Evolutionary conservation across 2,113 vertebrate species (phyloP).

Genomic region (Trematocara unimaculatum): DNA sequence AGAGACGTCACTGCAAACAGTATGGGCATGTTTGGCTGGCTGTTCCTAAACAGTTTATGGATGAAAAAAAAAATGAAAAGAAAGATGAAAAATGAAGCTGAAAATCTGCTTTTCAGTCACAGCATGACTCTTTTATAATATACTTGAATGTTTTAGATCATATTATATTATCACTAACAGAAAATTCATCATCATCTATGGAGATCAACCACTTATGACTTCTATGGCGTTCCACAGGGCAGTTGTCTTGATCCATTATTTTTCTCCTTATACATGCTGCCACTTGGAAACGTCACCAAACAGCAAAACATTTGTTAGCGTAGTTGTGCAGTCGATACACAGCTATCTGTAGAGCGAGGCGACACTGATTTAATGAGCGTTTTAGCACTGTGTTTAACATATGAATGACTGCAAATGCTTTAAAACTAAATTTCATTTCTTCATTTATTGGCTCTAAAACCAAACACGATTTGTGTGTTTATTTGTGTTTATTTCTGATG

Average conservation of each 20-base stretch:
- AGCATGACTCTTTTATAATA: background rate
- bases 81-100: background rate
- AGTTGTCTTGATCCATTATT: background rate
- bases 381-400: background rate
- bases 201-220: background rate
- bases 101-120: background rate
- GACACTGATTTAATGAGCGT: rapidly evolving
- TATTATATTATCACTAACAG: background rate
- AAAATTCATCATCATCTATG: background rate
- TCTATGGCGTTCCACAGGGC: background rate
- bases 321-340: background rate
- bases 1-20: rapidly evolving
- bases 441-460: background rate
- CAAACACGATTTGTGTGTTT: background rate
- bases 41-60: background rate
- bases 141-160: background rate
- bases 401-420: background rate
- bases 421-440: background rate
- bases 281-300: background rate
- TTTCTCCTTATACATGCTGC: background rate
- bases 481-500: background rate
- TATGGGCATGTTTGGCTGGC: background rate
- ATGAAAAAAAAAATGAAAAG: background rate
- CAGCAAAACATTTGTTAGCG: background rate
- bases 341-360: background rate